These are phyloP conservation scores for Mesoclemmys tuberculata DNA, from an alignment of 2,113 vertebrate genomes.

Conservation along the genomic window DNA sequence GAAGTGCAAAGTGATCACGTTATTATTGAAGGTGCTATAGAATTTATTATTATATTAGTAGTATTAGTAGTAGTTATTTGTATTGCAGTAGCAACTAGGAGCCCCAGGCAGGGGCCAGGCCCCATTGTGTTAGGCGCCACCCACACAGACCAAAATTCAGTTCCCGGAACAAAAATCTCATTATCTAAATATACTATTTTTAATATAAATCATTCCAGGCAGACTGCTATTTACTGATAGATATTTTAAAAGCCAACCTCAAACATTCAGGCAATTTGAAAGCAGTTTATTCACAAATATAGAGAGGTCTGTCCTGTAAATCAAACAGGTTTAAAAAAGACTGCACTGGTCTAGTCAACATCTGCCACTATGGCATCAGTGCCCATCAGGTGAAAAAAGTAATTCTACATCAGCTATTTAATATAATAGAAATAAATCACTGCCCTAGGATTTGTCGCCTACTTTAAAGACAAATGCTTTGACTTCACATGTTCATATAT, in stretches of 20 bases:
- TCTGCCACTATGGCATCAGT: rapidly evolving
- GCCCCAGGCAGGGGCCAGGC: not conserved
- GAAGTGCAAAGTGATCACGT: not conserved
- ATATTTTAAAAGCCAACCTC: not conserved
- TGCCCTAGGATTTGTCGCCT: rapidly evolving
- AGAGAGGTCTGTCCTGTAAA: not conserved
- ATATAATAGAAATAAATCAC: rapidly evolving
- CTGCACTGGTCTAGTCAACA: not conserved
- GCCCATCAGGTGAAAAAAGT: rapidly evolving
- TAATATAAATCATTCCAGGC: not conserved
- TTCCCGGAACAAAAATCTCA: not conserved
- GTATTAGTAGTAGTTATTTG: rapidly evolving
- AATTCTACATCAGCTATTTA: rapidly evolving
- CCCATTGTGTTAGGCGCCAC: not conserved
- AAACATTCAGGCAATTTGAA: not conserved
- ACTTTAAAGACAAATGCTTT: rapidly evolving
- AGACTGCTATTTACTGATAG: not conserved
- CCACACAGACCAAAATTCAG: not conserved
- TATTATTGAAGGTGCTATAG: rapidly evolving
- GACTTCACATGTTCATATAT: not conserved
- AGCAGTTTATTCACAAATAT: not conserved
- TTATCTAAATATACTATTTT: not conserved
- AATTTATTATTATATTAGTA: not conserved
- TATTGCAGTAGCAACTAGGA: not conserved
- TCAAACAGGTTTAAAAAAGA: not conserved